Evolutionary conservation across 2,888 invertebrate genomes (phyloP).

Genomic region (Oithona nana): DNA sequence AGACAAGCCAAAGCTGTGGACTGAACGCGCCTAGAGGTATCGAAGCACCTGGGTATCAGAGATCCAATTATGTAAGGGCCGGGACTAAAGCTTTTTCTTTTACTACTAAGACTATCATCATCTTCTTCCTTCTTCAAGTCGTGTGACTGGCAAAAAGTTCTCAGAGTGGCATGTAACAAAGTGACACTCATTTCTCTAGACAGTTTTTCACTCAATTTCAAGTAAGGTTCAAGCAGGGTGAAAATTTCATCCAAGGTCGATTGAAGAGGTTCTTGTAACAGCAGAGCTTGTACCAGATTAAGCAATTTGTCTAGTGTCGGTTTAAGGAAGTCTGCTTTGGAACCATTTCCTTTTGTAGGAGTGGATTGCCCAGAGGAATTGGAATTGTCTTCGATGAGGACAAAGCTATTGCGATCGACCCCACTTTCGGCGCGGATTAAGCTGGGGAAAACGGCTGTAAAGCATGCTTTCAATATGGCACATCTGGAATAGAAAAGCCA

Average conservation of each 20-base stretch:
- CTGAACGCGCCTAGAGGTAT: background rate
- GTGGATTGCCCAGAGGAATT: too few relatives aligned
- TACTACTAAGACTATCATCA: too few relatives aligned
- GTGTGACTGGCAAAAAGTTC: slow-evolving; percentile 32
- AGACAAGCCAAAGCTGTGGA: background rate
- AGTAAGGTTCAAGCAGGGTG: slow-evolving; percentile 45
- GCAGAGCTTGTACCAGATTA: slow-evolving; percentile 20
- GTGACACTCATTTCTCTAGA: background rate
- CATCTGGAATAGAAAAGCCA: too few relatives aligned
- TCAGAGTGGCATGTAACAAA: background rate
- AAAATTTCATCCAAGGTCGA: slow-evolving; percentile 51
- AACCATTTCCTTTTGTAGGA: too few relatives aligned
- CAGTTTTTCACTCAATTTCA: slow-evolving; percentile 24
- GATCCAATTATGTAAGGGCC: slow-evolving; percentile 18
- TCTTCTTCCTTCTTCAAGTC: slow-evolving; percentile 51
- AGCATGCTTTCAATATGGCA: slow-evolving; percentile 7
- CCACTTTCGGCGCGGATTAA: background rate
- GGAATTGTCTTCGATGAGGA: background rate
- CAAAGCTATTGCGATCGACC: background rate
- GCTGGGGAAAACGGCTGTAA: slow-evolving; percentile 14
- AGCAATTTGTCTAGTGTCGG: slow-evolving; percentile 25
- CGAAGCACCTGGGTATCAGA: slow-evolving; percentile 12
- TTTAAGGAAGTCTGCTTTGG: background rate
- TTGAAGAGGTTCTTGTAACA: slow-evolving; percentile 43
- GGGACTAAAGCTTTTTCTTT: slow-evolving; percentile 16